Evolutionary conservation across 2,797 vertebrate species (phyloP).

Genomic region (Crotalus adamanteus): DNA sequence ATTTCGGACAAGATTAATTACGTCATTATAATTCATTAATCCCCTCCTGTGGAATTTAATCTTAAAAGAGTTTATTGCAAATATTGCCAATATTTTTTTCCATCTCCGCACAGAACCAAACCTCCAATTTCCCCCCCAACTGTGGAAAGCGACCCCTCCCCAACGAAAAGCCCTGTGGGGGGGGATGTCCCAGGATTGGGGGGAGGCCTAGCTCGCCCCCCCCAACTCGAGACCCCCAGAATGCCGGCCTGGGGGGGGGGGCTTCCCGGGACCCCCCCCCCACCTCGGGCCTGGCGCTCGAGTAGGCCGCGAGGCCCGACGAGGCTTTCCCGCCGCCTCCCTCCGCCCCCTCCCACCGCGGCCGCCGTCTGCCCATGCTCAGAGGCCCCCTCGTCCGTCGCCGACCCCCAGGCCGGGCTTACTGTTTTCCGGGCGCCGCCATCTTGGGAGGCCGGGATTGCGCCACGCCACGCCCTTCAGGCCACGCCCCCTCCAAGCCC

Average conservation of each 20-base stretch:
- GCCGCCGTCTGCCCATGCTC: background rate
- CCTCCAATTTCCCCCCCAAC: no score
- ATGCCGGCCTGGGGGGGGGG: background rate
- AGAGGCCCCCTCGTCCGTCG: slow-evolving; percentile 14
- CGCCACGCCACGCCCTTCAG: background rate
- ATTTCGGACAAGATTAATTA: no score
- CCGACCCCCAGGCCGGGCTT: slow-evolving; percentile 65
- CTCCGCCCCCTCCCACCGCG: background rate
- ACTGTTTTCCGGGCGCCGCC: slow-evolving; percentile 87
- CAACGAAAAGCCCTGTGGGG: background rate
- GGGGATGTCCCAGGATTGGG: background rate
- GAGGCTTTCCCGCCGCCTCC: background rate
- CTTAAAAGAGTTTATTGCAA: no score
- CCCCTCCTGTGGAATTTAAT: no score
- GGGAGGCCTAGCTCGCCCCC: background rate
- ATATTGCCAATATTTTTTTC: no score
- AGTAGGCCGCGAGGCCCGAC: background rate
- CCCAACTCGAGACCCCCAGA: background rate
- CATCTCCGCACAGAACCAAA: background rate
- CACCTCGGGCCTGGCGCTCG: background rate
- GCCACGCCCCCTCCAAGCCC: no score
- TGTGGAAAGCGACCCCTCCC: background rate
- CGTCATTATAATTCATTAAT: no score
- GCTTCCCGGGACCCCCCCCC: background rate
- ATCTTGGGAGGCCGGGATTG: slow-evolving; percentile 67